Percentiles rank a stretch among this genome's conserved stretches.
Evolutionary conservation across 2,113 vertebrate genomes (phyloP).

Genomic region (Passer domesticus): DNA sequence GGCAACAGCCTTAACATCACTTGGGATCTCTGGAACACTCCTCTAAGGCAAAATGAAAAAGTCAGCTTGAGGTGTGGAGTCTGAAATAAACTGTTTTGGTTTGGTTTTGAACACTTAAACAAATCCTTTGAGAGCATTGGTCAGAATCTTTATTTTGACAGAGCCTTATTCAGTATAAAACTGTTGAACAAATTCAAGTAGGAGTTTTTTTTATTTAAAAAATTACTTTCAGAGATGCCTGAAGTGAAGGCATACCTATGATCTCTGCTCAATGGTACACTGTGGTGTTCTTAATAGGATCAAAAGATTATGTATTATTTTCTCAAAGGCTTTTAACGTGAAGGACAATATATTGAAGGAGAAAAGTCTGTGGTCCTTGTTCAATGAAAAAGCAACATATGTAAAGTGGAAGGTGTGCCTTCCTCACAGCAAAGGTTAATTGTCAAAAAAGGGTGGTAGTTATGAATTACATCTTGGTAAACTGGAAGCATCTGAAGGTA

Average conservation of each 20-base stretch:
- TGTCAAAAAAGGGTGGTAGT: not conserved
- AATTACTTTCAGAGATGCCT: not conserved
- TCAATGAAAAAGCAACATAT: not conserved
- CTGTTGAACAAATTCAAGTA: not conserved
- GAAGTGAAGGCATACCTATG: not conserved
- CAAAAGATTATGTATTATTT: not conserved
- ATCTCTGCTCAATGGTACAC: not conserved
- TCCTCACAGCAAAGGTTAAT: not conserved
- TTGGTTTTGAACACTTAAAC: not conserved
- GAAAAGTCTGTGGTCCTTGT: not conserved
- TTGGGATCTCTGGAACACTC: not conserved
- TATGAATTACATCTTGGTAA: not conserved
- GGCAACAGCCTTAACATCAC: not conserved
- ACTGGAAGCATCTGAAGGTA: not conserved
- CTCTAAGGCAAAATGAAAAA: not conserved
- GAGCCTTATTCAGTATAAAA: not conserved
- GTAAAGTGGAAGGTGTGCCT: not conserved
- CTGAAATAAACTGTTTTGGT: not conserved
- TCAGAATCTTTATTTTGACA: not conserved
- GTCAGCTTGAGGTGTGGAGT: not conserved
- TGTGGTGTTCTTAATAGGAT: not conserved
- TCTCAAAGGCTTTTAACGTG: conserved; percentile 4
- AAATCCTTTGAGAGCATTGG: not conserved
- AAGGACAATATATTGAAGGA: not conserved
- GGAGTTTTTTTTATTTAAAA: not conserved